Percentiles rank a stretch among this genome's conserved stretches.
Evolutionary conservation across 2,888 invertebrate species (phyloP).

Genomic region (Mallateleia sp.): DNA sequence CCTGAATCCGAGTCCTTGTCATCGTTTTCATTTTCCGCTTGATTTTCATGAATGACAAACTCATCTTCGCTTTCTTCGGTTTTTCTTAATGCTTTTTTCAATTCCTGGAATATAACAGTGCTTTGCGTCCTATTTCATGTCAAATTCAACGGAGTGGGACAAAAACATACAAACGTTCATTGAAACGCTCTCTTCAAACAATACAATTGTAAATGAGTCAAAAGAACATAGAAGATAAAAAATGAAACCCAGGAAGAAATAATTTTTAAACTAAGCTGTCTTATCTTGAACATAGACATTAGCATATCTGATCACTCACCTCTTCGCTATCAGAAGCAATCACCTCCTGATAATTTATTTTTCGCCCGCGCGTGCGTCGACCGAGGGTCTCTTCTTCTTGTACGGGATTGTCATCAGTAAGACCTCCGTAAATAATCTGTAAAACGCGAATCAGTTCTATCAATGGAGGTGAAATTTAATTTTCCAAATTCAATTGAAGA

Average conservation of each 20-base stretch:
- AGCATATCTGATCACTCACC: too few relatives aligned
- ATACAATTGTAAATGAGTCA: too few relatives aligned
- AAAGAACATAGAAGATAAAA: too few relatives aligned
- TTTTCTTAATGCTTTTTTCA: constrained; percentile 89
- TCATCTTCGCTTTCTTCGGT: constrained; percentile 90
- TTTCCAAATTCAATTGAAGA: too few relatives aligned
- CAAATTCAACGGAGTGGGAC: constrained; percentile 16
- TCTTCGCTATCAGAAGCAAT: constrained; percentile 94
- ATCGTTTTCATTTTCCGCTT: constrained; percentile 87
- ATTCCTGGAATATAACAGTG: constrained; percentile 86
- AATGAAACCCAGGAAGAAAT: too few relatives aligned
- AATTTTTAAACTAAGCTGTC: too few relatives aligned
- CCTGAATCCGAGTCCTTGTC: constrained; percentile 86
- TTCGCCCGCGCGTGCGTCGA: constrained; percentile 93
- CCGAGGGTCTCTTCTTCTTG: constrained; percentile 91
- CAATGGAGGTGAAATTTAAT: too few relatives aligned
- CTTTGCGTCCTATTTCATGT: constrained; percentile 38
- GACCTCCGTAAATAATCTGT: constrained; percentile 89
- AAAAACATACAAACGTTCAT: constrained; percentile 23
- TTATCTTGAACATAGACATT: too few relatives aligned
- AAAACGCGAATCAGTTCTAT: too few relatives aligned
- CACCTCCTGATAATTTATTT: constrained; percentile 94
- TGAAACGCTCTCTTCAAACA: too few relatives aligned
- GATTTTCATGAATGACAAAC: constrained; percentile 90
- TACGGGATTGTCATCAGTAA: constrained; percentile 86